phyloP scores from a whole-genome alignment of 1,140 invertebrate genomes.

The Elysia chlorotica region DNA sequence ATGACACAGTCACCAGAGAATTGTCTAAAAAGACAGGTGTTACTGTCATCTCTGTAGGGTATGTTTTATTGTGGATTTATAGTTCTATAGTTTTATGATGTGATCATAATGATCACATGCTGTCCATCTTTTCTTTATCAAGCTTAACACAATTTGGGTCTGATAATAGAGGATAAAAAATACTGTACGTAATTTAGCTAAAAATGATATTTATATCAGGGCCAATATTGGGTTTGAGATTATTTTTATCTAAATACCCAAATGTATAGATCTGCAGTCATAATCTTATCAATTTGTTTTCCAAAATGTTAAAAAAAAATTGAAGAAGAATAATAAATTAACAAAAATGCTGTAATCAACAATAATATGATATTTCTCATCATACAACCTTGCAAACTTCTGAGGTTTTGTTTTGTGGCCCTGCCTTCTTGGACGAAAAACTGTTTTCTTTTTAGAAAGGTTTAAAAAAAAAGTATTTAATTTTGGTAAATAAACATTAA shows the following conservation, averaged over 20 bases:
- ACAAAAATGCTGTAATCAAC: neutral
- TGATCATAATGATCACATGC: neutral
- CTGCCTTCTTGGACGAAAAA: too few relatives aligned
- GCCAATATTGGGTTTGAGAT: neutral
- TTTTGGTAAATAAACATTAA: neutral
- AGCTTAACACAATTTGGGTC: neutral
- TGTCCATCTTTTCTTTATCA: too few relatives aligned
- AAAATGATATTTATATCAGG: neutral
- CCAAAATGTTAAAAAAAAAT: too few relatives aligned
- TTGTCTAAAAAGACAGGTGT: conserved; percentile 16
- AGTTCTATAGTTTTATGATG: neutral
- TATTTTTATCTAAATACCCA: neutral
- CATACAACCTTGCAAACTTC: neutral
- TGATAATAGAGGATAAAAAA: too few relatives aligned
- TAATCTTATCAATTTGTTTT: too few relatives aligned
- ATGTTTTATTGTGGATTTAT: conserved; percentile 7
- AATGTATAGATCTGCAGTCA: too few relatives aligned
- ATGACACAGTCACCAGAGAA: neutral
- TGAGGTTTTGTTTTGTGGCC: neutral
- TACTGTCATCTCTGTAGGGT: conserved; percentile 29
- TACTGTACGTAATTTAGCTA: too few relatives aligned
- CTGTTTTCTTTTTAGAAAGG: neutral
- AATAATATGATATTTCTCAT: neutral
- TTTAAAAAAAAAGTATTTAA: neutral
- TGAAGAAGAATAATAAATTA: too few relatives aligned